Evolutionary conservation across 2,888 invertebrate species (phyloP), one percentile per base, ranked within the genome.

Genomic region (Orthonevra nobilis): DNA sequence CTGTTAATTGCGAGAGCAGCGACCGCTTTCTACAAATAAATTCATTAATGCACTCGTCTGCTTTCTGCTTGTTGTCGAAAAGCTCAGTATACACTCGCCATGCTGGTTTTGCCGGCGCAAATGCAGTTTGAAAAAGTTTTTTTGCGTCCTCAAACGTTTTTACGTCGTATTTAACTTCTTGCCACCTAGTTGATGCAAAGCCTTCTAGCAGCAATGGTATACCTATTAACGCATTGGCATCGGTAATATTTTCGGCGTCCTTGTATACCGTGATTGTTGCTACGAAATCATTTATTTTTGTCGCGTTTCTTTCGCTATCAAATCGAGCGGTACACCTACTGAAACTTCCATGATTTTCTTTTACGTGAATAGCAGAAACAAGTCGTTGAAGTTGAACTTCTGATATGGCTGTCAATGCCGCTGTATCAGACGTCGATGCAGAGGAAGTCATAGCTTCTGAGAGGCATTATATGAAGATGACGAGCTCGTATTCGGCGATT

Each of bases 21-120:
- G 19, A 40, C 9, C 40, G n/a, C 20, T 40, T 40, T 3, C 40
- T 42, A 7, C 40, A 42, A 2, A 42, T 7, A 2, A 42, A 42
- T 20, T 40, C 19, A 40, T 40, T n/a, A 5, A 40, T 40, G 10
- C n/a, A 19, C 19, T 40, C 40, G n/a, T 19, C 19, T 10, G 19
- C 10, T 40, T 19, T 4, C 2, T 40, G 19, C 10, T 40, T 40
- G 4, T 20, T 10, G 3, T 40, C 40, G 12, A 10, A 40, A 9
- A 40, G 20, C n/a, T 63, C 20, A 2, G 36, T 9, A n/a, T 40
- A 56, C 6, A 56, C 32, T 6, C 36, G 26, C 60, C 46, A 60
- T n/a, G 60, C 7, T 26, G 54, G 54, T 38, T 60, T 46, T 0
- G 26, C 34, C 23, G 60, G 34, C 6, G 44, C 19, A 20, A 63